phyloP scores from a whole-genome alignment of 2,113 vertebrate genomes.

The Zonotrichia leucophrys region DNA sequence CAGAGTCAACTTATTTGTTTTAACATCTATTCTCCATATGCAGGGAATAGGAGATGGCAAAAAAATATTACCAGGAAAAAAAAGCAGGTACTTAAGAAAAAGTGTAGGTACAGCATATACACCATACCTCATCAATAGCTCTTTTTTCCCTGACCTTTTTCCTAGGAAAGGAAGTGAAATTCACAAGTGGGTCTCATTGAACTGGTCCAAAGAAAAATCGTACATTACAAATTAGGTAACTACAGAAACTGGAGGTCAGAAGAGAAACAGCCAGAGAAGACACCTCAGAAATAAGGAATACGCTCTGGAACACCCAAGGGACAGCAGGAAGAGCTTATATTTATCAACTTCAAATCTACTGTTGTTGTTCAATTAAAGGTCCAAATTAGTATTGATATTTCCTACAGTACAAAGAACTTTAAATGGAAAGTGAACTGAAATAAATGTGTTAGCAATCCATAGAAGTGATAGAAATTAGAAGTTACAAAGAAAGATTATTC shows the following conservation, averaged over 20 bases:
- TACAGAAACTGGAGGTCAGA: slow-evolving; percentile 29
- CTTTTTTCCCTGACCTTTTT: not conserved
- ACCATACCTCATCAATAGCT: not conserved
- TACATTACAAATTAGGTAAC: slow-evolving; percentile 1
- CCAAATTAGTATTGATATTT: slow-evolving; percentile 59
- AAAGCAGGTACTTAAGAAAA: not conserved
- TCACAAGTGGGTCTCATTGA: not conserved
- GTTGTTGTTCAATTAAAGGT: slow-evolving; percentile 57
- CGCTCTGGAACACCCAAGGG: slow-evolving; percentile 19
- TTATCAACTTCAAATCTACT: slow-evolving; percentile 61
- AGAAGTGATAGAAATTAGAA: slow-evolving; percentile 50
- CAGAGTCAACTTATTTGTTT: not conserved
- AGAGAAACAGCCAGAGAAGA: slow-evolving; percentile 36
- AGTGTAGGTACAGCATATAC: not conserved
- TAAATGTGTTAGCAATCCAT: slow-evolving; percentile 55
- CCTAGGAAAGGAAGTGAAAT: not conserved
- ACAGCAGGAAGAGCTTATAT: slow-evolving; percentile 43
- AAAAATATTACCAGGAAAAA: not conserved
- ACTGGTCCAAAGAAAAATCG: not conserved
- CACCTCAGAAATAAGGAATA: slow-evolving; percentile 48
- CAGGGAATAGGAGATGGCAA: not conserved
- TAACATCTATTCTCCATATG: not conserved
- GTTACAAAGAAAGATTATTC: slow-evolving; percentile 52
- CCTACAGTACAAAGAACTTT: slow-evolving; percentile 42
- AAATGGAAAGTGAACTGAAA: slow-evolving; percentile 58